Percentiles rank a stretch among this genome's conserved stretches.
phyloP scores from a whole-genome alignment of 2,113 vertebrate species.

The Felis chaus region DNA sequence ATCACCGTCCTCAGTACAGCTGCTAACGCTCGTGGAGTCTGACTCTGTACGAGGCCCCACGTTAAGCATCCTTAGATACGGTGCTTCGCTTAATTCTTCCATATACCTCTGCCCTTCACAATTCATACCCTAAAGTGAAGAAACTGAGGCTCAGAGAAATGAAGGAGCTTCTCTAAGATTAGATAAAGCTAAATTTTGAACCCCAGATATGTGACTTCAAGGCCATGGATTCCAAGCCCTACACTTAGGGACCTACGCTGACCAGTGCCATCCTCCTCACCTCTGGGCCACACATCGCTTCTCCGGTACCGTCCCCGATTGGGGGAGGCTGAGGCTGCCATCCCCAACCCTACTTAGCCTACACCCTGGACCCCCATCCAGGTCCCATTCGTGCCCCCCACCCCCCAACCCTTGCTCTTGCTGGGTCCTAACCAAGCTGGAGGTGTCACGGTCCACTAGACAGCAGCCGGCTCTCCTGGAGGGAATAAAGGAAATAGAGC shows the following conservation, averaged over 20 bases:
- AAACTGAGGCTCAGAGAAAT: background rate
- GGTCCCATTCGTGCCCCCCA: background rate
- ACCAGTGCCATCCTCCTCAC: accelerated
- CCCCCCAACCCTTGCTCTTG: background rate
- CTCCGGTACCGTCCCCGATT: background rate
- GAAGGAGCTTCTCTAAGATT: background rate
- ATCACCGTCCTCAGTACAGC: background rate
- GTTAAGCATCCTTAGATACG: background rate
- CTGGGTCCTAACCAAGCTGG: background rate
- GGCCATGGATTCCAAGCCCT: background rate
- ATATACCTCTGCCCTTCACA: background rate
- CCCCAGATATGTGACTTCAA: background rate
- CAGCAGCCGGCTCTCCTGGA: background rate
- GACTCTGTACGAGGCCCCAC: background rate
- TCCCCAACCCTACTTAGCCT: accelerated
- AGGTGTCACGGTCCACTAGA: background rate
- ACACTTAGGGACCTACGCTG: background rate
- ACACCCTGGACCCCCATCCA: background rate
- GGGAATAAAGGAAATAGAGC: accelerated
- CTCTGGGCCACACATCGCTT: background rate
- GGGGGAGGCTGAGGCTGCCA: accelerated
- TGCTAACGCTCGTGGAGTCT: background rate
- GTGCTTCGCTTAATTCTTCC: background rate
- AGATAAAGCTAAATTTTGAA: background rate
- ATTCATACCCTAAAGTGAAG: background rate